phyloP scores from a whole-genome alignment of 2,113 vertebrate genomes.

The Upupa epops region DNA sequence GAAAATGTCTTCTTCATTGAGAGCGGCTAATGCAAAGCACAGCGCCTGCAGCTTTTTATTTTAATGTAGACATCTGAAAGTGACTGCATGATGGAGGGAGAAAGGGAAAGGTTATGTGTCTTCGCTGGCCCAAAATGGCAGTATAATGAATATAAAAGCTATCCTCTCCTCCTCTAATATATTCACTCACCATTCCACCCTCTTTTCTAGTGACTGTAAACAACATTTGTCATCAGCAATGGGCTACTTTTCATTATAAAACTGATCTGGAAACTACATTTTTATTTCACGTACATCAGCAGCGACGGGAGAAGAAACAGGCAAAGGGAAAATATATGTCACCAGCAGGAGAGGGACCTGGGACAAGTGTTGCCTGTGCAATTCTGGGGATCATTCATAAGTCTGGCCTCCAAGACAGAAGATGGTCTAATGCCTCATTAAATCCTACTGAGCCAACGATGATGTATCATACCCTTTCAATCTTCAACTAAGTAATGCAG shows the following conservation, averaged over 20 bases:
- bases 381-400: constrained; percentile 65
- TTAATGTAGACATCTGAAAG: constrained; percentile 74
- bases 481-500: constrained; percentile 73
- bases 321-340: constrained; percentile 54
- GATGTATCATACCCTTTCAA: constrained; percentile 77
- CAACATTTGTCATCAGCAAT: constrained; percentile 76
- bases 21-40: constrained; percentile 66
- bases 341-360: constrained; percentile 30
- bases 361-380: constrained; percentile 51
- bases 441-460: constrained; percentile 72
- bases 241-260: constrained; percentile 75
- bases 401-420: constrained; percentile 73
- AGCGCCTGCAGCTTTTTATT: constrained; percentile 73
- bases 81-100: constrained; percentile 71
- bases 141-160: constrained; percentile 74
- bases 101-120: constrained; percentile 74
- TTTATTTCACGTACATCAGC: constrained; percentile 73
- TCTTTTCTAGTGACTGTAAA: constrained; percentile 74
- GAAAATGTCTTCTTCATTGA: constrained; percentile 70
- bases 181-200: constrained; percentile 70
- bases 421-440: constrained; percentile 79
- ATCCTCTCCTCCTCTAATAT: constrained; percentile 74
- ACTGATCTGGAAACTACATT: constrained; percentile 70
- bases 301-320: constrained; percentile 28
- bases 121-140: constrained; percentile 70